These are phyloP conservation scores for Trissonchulus sp. DNA, from an alignment of 2,888 invertebrate genomes.

Conservation along the genomic window DNA sequence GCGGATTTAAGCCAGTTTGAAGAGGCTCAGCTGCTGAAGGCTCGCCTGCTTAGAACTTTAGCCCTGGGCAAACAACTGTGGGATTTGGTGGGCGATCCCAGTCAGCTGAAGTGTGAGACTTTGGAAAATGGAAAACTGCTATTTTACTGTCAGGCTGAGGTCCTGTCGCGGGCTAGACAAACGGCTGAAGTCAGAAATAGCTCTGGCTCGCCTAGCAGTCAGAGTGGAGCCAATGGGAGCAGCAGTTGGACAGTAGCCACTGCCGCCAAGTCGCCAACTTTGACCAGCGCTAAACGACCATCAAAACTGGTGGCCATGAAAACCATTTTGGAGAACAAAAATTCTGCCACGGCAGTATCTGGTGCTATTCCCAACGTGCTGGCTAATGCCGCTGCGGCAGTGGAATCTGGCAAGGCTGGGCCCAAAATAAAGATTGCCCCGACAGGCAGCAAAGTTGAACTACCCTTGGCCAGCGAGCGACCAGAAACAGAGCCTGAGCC, in stretches of 20 bases:
- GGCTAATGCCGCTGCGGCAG: background rate
- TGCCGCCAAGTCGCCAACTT: background rate
- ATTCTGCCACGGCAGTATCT: background rate
- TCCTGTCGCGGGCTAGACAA: background rate
- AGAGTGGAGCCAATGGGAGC: background rate
- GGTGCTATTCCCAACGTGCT: background rate
- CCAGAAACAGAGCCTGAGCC: background rate
- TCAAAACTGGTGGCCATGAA: conserved; percentile 11
- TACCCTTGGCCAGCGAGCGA: background rate
- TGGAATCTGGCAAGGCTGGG: background rate
- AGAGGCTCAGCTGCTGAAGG: background rate
- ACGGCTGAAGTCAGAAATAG: background rate
- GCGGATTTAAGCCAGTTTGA: background rate
- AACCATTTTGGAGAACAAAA: background rate
- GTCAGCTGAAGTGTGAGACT: background rate
- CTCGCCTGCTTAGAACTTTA: background rate
- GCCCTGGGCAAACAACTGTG: background rate
- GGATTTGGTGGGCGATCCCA: background rate
- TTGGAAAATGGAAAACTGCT: conserved; percentile 9
- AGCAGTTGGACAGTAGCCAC: background rate
- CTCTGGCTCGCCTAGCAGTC: background rate
- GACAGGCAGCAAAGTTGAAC: conserved; percentile 4
- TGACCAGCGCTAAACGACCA: background rate
- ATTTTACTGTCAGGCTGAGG: background rate
- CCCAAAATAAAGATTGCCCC: conserved; percentile 12